phyloP scores from a whole-genome alignment of 2,888 invertebrate species.

The Craniophora ligustri region DNA sequence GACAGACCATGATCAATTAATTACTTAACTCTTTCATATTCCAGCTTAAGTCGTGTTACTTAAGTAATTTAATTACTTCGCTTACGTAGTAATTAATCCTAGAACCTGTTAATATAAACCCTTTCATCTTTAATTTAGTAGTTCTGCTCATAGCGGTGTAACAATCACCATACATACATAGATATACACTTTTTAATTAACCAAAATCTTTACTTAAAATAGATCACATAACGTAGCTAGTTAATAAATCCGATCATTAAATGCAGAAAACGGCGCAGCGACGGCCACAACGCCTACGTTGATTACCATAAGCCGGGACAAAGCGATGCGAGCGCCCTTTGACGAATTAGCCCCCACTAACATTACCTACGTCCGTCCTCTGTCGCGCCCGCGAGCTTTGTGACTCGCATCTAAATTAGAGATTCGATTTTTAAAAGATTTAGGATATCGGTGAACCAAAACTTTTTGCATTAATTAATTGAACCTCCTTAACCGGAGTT shows the following conservation, averaged over 20 bases:
- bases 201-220: conserved; percentile 42
- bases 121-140: no score
- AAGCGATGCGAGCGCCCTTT: conserved; percentile 81
- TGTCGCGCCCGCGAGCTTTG: conserved; percentile 50
- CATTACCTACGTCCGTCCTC: conserved; percentile 67
- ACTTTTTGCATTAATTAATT: no score
- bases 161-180: no score
- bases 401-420: conserved; percentile 41
- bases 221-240: conserved; percentile 42
- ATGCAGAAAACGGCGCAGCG: conserved; percentile 58
- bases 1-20: no score
- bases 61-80: no score
- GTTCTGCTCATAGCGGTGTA: no score
- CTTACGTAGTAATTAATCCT: no score
- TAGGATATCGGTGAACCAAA: conserved; percentile 3
- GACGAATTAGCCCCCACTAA: conserved; percentile 83
- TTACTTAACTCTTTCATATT: no score
- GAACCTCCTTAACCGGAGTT: no score
- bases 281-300: conserved; percentile 68
- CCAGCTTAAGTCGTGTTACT: no score
- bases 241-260: conserved; percentile 72
- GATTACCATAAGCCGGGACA: conserved; percentile 86
- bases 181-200: conserved; percentile 38
- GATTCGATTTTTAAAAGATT: conserved; percentile 35
- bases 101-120: no score